These are phyloP conservation scores for Pseudochromis fuscus DNA, from an alignment of 2,797 vertebrate species.

Conservation along the genomic window DNA sequence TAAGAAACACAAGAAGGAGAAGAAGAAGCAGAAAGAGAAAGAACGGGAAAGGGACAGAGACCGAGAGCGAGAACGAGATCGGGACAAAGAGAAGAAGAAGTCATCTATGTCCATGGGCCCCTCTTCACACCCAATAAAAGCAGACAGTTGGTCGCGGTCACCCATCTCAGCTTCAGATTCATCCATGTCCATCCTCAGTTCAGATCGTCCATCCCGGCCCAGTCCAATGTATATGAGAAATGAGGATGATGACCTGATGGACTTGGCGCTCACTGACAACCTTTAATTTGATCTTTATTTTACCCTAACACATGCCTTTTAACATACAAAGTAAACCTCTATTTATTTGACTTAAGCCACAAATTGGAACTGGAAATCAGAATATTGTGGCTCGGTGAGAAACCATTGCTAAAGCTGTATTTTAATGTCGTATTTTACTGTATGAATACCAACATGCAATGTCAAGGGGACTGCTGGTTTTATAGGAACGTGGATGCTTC, in stretches of 20 bases:
- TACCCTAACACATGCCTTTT: constrained; percentile 62
- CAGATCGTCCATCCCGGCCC: constrained; percentile 90
- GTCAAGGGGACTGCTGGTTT: constrained; percentile 5
- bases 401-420: constrained; percentile 49
- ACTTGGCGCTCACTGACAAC: constrained; percentile 96
- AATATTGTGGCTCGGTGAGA: constrained; percentile 21
- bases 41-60: constrained; percentile 91
- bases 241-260: constrained; percentile 98
- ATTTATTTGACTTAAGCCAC: constrained; percentile 72
- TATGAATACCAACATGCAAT: constrained; percentile 39
- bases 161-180: constrained; percentile 93
- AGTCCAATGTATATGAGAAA: constrained; percentile 95
- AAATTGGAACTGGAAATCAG: constrained; percentile 25
- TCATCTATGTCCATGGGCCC: constrained; percentile 83
- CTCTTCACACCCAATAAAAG: constrained; percentile 90
- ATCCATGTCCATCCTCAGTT: constrained; percentile 89
- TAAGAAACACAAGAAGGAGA: constrained; percentile 99
- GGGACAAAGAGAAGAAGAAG: constrained; percentile 88
- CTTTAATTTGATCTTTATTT: constrained; percentile 68
- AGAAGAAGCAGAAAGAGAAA: constrained; percentile 95
- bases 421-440: constrained; percentile 54
- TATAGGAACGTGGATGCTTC: constrained; percentile 4
- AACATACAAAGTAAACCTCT: constrained; percentile 53
- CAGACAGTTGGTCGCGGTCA: constrained; percentile 97
- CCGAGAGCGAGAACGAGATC: constrained; percentile 86